These are phyloP conservation scores for Polypterus bichir DNA, from an alignment of 2,113 vertebrate genomes.

Conservation along the genomic window DNA sequence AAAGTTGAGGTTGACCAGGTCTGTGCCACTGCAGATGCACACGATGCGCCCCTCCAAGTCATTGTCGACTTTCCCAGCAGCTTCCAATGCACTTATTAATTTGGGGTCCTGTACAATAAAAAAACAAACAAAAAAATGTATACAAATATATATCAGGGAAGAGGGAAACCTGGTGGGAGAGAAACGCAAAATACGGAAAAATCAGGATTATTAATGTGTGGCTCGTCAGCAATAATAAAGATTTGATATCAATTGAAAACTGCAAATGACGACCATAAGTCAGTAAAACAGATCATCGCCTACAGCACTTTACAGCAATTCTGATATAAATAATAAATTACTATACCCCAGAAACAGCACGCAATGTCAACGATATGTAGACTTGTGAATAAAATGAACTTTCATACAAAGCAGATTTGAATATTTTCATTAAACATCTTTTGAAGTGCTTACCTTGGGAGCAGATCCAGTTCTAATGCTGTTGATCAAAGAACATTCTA, in stretches of 20 bases:
- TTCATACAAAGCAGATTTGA: not conserved
- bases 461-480: slow-evolving; percentile 74
- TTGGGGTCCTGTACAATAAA: slow-evolving; percentile 71
- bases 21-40: slow-evolving; percentile 86
- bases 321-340: no score
- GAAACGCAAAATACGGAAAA: not conserved
- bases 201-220: not conserved
- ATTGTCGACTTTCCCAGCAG: slow-evolving; percentile 73
- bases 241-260: not conserved
- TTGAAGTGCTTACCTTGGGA: slow-evolving; percentile 71
- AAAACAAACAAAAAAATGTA: slow-evolving; percentile 20
- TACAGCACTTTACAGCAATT: no score
- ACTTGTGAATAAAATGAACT: no score
- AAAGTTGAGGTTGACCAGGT: slow-evolving; percentile 94
- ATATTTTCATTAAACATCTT: not conserved
- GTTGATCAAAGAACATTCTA: slow-evolving; percentile 96
- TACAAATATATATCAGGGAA: not conserved
- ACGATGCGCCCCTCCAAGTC: slow-evolving; percentile 86
- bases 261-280: not conserved
- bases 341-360: no score
- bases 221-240: not conserved
- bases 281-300: no score
- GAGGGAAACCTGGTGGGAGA: no score
- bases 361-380: no score
- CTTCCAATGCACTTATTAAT: slow-evolving; percentile 79